Base-by-base conservation (phyloP, 2,797 vertebrate genomes). In the Neomorphus geoffroyi region DNA sequence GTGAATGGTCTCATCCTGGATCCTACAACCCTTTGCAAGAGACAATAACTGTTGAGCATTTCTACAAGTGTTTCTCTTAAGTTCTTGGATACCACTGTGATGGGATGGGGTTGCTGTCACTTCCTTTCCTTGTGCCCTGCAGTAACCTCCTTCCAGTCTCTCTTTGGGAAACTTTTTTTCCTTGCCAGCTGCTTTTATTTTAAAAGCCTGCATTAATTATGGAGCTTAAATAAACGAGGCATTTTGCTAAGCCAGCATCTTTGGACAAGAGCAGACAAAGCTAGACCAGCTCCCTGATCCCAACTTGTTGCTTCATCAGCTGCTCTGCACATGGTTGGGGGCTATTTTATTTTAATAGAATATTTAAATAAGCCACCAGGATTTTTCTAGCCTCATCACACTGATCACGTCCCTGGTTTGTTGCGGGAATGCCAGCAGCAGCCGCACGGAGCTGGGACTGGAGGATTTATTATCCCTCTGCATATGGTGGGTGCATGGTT, bases 1-100 rank as follows among this genome's bases (percentile, higher is more conserved):
- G 23, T 28, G 37, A 70, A 9, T 7, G 12, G 23, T 48, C 27
- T 35, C 22, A 11, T 30, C 48, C 41, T 41, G 58, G 45, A 48
- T 43, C 14, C 41, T 57, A 33, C 50, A 65, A 24, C 46, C 11
- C 33, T 82, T 65, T 82, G 39, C 56, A 65, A 24, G 66, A 30
- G 51, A 8, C n/a, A n/a, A n/a, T n/a, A n/a, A n/a, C n/a, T 13
- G 11, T 21, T 45, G 51, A 65, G 35, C 16, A 8, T 66, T 81
- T 72, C 51, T 50, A 6, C 62, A 50, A 46, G 1, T 5, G 6
- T 72, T 90, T 69, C n/a, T 54, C 30, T 33, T 33, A 13, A 57
- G 53, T 56, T 74, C 72, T 82, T 17, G 1, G 1, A 10, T 12
- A 19, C 3, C 0, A 0, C 7, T 32, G 28, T 0, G 0, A 7